These are phyloP conservation scores for Brachionus asplanchnoidis DNA, from an alignment of 1,140 invertebrate species.

Conservation along the genomic window DNA sequence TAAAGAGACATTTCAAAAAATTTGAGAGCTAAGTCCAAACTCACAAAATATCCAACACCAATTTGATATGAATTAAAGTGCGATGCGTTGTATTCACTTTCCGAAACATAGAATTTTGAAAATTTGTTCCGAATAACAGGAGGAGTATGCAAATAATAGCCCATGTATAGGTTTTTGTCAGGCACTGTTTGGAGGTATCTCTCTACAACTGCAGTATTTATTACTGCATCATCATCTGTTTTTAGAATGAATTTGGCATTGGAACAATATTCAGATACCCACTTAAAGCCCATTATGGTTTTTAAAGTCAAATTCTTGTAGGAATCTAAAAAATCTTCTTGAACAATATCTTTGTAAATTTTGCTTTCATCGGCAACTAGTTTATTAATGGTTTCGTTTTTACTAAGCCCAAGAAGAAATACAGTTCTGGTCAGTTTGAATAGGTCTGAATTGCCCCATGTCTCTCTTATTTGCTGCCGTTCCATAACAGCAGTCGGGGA, in stretches of 20 bases:
- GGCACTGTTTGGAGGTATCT: not conserved
- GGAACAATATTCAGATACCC: constrained; percentile 43
- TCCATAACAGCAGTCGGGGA: not conserved
- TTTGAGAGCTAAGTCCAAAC: not conserved
- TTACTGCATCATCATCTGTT: constrained; percentile 45
- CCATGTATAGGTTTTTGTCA: not conserved
- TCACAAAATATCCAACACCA: not conserved
- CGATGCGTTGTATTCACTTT: not conserved
- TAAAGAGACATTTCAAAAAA: not conserved
- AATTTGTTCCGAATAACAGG: not conserved
- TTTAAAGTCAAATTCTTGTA: constrained; percentile 45
- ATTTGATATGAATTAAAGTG: not conserved
- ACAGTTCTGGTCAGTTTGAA: not conserved
- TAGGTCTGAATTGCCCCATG: not conserved
- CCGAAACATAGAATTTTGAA: constrained; percentile 11
- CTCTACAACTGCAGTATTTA: constrained; percentile 26
- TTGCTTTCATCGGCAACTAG: constrained; percentile 40
- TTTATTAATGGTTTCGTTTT: not conserved
- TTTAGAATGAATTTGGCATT: constrained; percentile 43
- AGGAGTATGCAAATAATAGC: not conserved
- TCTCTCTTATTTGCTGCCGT: not conserved
- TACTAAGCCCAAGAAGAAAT: not conserved
- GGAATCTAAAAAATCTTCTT: constrained; percentile 45
- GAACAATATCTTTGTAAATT: constrained; percentile 45
- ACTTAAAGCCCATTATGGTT: constrained; percentile 45